Conservation (phyloP, 1,140 invertebrate species). For the Aleiodes sp. region DNA sequence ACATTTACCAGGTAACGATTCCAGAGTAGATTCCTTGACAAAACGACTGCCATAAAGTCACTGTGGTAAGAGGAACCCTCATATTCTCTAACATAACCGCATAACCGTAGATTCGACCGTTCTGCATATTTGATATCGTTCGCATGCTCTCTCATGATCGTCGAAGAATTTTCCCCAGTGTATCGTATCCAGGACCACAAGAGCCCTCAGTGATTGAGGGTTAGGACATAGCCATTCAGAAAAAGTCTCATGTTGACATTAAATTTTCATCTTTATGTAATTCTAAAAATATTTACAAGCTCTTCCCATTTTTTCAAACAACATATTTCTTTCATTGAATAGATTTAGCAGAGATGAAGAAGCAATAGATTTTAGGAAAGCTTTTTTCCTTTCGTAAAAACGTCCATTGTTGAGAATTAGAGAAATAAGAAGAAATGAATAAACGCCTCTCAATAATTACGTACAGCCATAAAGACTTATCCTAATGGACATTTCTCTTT, state of each 20-base stretch:
- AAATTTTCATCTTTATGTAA: slow-evolving; percentile 67
- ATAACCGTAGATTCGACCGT: slow-evolving; percentile 65
- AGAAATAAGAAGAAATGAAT: no score
- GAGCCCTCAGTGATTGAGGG: slow-evolving; percentile 65
- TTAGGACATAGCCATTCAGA: slow-evolving; percentile 31
- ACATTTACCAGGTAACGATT: slow-evolving; percentile 18
- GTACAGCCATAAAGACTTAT: neutral
- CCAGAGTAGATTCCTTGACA: slow-evolving; percentile 53
- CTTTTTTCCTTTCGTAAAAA: no score
- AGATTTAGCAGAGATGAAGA: no score
- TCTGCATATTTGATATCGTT: slow-evolving; percentile 63
- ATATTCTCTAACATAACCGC: slow-evolving; percentile 36
- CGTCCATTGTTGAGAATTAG: no score
- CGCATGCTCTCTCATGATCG: slow-evolving; percentile 59
- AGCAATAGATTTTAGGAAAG: no score
- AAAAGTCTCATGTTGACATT: slow-evolving; percentile 44
- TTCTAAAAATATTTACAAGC: slow-evolving; percentile 49
- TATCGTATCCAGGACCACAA: slow-evolving; percentile 62
- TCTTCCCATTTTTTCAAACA: no score
- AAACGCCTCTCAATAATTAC: neutral
- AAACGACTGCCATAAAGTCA: slow-evolving; percentile 56
- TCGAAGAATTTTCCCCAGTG: slow-evolving; percentile 61
- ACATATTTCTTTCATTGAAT: no score
- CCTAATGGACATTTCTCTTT: slow-evolving; percentile 30
- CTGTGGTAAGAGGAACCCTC: neutral